Evolutionary conservation across 2,888 invertebrate genomes (phyloP).

Genomic region (Platynereis dumerilii): DNA sequence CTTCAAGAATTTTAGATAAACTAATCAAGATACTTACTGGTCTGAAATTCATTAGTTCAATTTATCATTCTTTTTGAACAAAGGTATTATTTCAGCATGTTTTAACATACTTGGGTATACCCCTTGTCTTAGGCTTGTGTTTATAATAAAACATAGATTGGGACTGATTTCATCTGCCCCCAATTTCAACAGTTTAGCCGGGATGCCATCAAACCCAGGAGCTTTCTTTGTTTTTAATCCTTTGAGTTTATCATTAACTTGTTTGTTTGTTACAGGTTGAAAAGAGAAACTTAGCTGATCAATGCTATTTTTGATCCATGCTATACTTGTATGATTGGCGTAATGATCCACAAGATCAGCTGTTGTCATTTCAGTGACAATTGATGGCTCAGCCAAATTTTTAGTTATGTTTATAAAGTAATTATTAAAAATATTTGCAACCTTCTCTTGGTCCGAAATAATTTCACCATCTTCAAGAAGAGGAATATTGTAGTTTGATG

Average conservation of each 20-base stretch:
- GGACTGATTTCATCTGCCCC: not conserved
- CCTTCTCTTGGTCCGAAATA: not conserved
- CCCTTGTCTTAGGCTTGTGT: not conserved
- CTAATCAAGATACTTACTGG: slow-evolving; percentile 1
- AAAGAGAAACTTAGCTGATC: not conserved
- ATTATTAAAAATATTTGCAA: not conserved
- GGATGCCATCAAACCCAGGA: not conserved
- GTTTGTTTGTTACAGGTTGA: not conserved
- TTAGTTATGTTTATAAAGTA: not conserved
- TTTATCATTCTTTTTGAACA: not conserved
- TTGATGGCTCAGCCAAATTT: not conserved
- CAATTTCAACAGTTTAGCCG: not conserved
- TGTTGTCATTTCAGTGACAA: not conserved
- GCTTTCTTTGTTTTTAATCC: slow-evolving; percentile 2
- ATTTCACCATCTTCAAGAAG: not conserved
- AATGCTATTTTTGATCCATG: not conserved
- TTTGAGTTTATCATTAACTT: not conserved
- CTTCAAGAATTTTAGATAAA: slow-evolving; percentile 1
- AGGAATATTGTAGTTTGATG: not conserved
- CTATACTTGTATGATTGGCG: not conserved
- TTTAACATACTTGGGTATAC: not conserved
- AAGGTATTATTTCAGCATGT: slow-evolving; percentile 7
- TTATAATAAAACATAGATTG: not conserved
- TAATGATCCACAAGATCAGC: not conserved
- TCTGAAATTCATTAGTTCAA: not conserved